phyloP scores from a whole-genome alignment of 2,797 vertebrate species.

The Pristis pectinata region DNA sequence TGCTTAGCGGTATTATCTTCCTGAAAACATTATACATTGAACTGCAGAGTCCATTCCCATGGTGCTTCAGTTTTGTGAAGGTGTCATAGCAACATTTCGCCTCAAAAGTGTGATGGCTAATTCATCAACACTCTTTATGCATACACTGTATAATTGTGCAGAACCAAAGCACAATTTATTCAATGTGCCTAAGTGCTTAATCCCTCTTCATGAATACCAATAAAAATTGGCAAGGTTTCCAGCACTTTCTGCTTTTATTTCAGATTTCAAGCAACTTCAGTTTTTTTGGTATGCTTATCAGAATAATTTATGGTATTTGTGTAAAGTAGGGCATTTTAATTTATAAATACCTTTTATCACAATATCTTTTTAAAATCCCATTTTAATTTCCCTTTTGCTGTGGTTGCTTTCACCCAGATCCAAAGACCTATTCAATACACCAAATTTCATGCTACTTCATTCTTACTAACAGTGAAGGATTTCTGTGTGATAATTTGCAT shows the following conservation, averaged over 20 bases:
- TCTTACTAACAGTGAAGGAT: neutral
- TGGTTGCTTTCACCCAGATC: neutral
- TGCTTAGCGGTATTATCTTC: neutral
- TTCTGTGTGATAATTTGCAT: neutral
- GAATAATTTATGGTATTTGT: neutral
- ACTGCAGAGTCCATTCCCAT: neutral
- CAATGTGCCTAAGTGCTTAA: too few species aligned
- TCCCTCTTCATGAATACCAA: neutral
- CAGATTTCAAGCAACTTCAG: too few species aligned
- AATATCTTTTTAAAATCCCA: neutral
- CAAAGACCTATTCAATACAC: neutral
- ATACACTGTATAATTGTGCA: neutral
- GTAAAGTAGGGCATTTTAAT: neutral
- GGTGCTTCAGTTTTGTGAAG: neutral
- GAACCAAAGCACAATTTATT: neutral
- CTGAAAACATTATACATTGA: neutral
- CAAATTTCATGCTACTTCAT: neutral
- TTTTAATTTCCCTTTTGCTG: neutral
- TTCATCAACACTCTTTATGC: neutral
- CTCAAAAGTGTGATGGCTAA: neutral
- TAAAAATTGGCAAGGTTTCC: neutral
- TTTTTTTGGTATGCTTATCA: neutral
- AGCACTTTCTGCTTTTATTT: neutral
- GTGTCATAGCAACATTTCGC: neutral
- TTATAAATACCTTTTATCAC: neutral